Evolutionary conservation across 2,797 vertebrate species (phyloP), one percentile per base, ranked within the genome.

Genomic region (Siniperca scherzeri): DNA sequence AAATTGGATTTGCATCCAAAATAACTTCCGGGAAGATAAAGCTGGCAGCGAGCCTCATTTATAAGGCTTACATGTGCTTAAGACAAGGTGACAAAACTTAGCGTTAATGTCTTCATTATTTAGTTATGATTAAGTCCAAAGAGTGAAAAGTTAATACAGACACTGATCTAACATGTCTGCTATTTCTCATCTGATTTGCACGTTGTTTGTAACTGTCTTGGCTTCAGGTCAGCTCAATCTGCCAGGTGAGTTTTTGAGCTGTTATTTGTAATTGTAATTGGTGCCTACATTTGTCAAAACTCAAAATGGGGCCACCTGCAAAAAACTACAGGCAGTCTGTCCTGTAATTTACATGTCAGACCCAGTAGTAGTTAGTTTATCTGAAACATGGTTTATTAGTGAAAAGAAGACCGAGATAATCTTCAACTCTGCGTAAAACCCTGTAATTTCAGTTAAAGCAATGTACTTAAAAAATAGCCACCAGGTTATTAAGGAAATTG

Each of bases 1-100:
- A 82, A 85, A 83, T 17, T 81, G 50, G 76, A 87, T 76, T 82
- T 74, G 73, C 62, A 60, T 79, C 30, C 30, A 60, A 64, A 84
- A 70, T 65, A 70, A 78, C 67, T 66, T 56, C 30, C 44, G 2
- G 55, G 46, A 48, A 77, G 30, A 70, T 11, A 74, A 68, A 82
- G 16, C 38, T 55, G 38, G 57, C 69, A 73, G 59, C 21, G 2
- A 77, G 68, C 48, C 62, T 78, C 4, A 40, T 78, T 78, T 77
- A 70, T 78, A 85, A 70, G 73, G 64, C 64, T 83, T 73, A 73
- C 9, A 30, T 55, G 42, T 62, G n/a, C 69, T 74, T 48, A 74
- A 74, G 71, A 80, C 42, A 74, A 74, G 66, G 80, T 74, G 81
- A 75, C 48, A 40, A 65, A 74, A 48, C 56, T 5, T 11, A 22